Evolutionary conservation across 37 sponge, comb jelly and placozoan species (phyloP), one percentile per base, ranked within the genome.

Genomic region (Cladorhizidae sp.): DNA sequence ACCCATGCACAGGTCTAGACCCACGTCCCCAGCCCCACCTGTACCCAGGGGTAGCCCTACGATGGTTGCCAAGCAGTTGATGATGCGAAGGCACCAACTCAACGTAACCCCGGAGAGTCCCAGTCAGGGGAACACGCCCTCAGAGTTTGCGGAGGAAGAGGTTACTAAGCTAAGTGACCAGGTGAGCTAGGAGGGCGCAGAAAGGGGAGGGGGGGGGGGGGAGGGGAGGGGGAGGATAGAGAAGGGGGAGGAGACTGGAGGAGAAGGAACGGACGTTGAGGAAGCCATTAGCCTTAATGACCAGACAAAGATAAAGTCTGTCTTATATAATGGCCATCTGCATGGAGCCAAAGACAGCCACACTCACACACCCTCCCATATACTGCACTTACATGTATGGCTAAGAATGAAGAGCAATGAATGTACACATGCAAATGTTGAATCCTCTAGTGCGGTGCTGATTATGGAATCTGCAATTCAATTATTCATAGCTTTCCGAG

Each of bases 401-500:
- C n/a, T n/a, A n/a, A n/a, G n/a, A n/a, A n/a, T n/a, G n/a, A n/a
- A n/a, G n/a, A n/a, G n/a, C n/a, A n/a, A n/a, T n/a, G n/a, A n/a
- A n/a, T n/a, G n/a, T n/a, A n/a, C n/a, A n/a, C n/a, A n/a, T n/a
- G n/a, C n/a, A n/a, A n/a, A n/a, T n/a, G n/a, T n/a, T n/a, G n/a
- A n/a, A n/a, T n/a, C n/a, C n/a, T n/a, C n/a, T n/a, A n/a, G n/a
- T n/a, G n/a, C n/a, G n/a, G n/a, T n/a, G n/a, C n/a, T n/a, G n/a
- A n/a, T n/a, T n/a, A n/a, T n/a, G n/a, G n/a, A n/a, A n/a, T n/a
- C n/a, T n/a, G n/a, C n/a, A n/a, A n/a, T n/a, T n/a, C n/a, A n/a
- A n/a, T n/a, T n/a, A n/a, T n/a, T n/a, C n/a, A 17, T 75, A 89
- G 90, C 41, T 84, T 75, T 41, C 57, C 18, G 80, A 89, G 14